These are phyloP conservation scores for Temnothorax unifasciatus DNA, from an alignment of 2,888 invertebrate species.

Conservation along the genomic window DNA sequence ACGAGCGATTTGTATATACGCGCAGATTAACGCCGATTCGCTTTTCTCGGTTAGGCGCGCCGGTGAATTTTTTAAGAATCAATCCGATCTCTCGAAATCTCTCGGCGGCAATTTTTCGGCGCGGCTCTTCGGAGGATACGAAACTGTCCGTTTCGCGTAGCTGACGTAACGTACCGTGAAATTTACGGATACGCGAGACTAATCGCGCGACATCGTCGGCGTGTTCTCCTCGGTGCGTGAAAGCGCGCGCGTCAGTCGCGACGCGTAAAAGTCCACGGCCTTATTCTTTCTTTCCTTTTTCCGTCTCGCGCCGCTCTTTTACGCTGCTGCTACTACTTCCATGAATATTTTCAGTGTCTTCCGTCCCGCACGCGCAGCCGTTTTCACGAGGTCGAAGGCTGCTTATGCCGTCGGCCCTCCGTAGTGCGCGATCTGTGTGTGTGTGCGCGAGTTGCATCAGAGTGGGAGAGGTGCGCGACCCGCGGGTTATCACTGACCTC, in stretches of 20 bases:
- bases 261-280: slow-evolving; percentile 21
- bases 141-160: neutral
- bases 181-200: slow-evolving; percentile 38
- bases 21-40: neutral
- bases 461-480: slow-evolving; percentile 84
- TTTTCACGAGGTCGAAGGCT: slow-evolving; percentile 55
- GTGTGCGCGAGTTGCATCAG: slow-evolving; percentile 69
- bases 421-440: slow-evolving; percentile 69
- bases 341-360: slow-evolving; percentile 64
- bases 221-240: slow-evolving; percentile 24
- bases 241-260: slow-evolving; percentile 38
- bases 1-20: neutral
- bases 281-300: neutral
- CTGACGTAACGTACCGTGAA: slow-evolving; percentile 17
- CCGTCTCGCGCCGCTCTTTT: slow-evolving; percentile 14
- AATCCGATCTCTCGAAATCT: neutral
- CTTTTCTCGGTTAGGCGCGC: neutral
- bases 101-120: neutral
- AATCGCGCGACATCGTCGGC: slow-evolving; percentile 33
- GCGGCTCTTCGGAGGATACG: neutral
- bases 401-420: slow-evolving; percentile 54
- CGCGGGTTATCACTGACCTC: slow-evolving; percentile 82
- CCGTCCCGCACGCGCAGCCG: slow-evolving; percentile 49
- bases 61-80: too few relatives aligned
- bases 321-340: slow-evolving; percentile 38